Percentiles rank a stretch among this genome's conserved stretches.
These are phyloP conservation scores for Cherax quadricarinatus DNA, from an alignment of 1,140 invertebrate species.

Conservation along the genomic window DNA sequence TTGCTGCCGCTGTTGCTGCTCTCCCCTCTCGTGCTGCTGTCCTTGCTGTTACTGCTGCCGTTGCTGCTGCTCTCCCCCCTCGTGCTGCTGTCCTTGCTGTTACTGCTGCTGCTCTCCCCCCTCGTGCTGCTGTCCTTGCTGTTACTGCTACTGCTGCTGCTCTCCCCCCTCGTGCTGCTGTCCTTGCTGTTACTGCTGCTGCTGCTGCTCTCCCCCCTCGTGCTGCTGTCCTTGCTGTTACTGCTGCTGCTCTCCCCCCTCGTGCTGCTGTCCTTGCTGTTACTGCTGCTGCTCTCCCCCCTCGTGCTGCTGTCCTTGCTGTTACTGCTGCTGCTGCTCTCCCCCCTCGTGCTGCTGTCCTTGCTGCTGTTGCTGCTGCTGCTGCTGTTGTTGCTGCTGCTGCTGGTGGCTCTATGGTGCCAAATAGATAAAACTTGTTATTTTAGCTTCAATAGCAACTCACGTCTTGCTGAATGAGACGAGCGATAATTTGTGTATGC, in stretches of 20 bases:
- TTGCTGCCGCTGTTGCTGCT: background rate
- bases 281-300: background rate
- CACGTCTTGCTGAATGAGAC: too few relatives aligned
- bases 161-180: background rate
- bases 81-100: background rate
- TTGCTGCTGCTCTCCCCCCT: background rate
- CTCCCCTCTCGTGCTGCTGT: background rate
- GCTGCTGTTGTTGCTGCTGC: background rate
- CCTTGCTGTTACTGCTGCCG: background rate
- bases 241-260: background rate
- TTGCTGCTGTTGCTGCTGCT: background rate
- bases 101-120: too few relatives aligned
- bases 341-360: too few relatives aligned
- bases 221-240: background rate
- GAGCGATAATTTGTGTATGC: too few relatives aligned
- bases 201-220: background rate
- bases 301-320: background rate
- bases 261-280: background rate
- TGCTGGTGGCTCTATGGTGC: too few relatives aligned
- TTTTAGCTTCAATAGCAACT: too few relatives aligned
- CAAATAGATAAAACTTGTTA: too few relatives aligned
- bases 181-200: background rate
- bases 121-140: background rate
- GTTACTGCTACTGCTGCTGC: background rate
- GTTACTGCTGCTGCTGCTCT: background rate